Percentiles rank a stretch among this genome's conserved stretches.
Conservation (phyloP, 2,113 vertebrate species). For the Vombatus ursinus region DNA sequence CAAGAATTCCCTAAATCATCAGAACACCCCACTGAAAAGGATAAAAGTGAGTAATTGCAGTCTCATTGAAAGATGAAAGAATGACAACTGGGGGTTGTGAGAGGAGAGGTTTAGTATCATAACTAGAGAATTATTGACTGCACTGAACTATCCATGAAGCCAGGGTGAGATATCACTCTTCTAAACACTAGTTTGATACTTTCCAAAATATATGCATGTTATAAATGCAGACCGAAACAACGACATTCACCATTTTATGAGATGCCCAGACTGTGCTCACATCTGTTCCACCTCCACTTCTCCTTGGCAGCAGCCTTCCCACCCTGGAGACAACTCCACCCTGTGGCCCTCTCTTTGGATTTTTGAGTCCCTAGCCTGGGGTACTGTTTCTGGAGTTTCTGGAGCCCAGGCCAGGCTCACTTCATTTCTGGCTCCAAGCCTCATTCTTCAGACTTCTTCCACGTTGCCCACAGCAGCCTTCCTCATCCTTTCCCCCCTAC, state of each 20-base stretch:
- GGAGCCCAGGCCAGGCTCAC: neutral
- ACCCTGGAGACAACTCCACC: neutral
- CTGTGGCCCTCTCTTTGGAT: neutral
- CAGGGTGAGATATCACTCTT: neutral
- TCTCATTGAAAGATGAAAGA: neutral
- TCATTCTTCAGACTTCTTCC: neutral
- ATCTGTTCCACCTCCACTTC: neutral
- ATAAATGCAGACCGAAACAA: neutral
- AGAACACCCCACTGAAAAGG: neutral
- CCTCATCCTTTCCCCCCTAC: neutral
- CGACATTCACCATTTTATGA: neutral
- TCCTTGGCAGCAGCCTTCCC: neutral
- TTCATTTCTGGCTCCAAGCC: neutral
- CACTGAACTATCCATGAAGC: neutral
- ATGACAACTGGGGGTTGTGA: neutral
- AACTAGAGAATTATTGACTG: neutral
- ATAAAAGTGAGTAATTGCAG: neutral
- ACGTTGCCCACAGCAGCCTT: neutral
- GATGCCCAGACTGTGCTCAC: neutral
- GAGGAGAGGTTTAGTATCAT: neutral
- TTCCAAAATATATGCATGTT: neutral
- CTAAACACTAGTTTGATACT: neutral
- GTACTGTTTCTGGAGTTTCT: no score
- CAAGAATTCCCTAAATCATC: conserved; percentile 28
- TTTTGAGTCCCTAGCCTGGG: neutral